Base-by-base conservation (phyloP, 1,140 invertebrate species). In the Leucophenga varia region DNA sequence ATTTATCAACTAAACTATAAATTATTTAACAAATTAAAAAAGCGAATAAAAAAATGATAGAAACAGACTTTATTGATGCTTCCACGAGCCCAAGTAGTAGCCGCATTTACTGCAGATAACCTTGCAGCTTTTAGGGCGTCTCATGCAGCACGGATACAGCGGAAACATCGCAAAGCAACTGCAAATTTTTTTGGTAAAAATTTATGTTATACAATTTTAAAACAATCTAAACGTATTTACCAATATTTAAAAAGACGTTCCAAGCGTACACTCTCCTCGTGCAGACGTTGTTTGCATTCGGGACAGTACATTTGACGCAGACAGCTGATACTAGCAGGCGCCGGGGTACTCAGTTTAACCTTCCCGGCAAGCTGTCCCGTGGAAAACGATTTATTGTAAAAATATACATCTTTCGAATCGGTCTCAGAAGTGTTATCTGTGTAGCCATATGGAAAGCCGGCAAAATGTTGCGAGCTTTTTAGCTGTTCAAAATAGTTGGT, bases 291-390 rank as follows among this genome's bases (percentile, higher is more conserved):
- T 5, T 72, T 49, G 49, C 68, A 72, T 30, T 68, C 48, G 3
- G 68, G 68, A 13, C 68, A 72, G 45, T 72, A 72, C 68, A 72
- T 72, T 50, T 72, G 68, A 0, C 68, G 38, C 34, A 72, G 40
- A 22, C 68, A 72, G 25, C 68, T 72, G 0, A 72, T 68, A 19
- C 65, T 71, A 12, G 56, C 55, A 25, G 64, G 57, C 6, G 64
- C 45, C 10, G 63, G 63, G 22, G 57, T 36, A 1, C 53, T 37
- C 7, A 59, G 59, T 3, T 17, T 17, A 4, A 67, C 63, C 47
- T 67, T 67, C 43, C 63, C 64, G 12, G 63, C 56, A 47, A 67
- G 35, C 37, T 67, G 48, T 0, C 63, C 63, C 2, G 63, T 67
- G 1, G 63, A 68, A 31, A 63, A 59, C 9, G 59, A 67, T 39